Conservation (phyloP, 2,797 vertebrate species). For the Kryptopterus vitreolus region DNA sequence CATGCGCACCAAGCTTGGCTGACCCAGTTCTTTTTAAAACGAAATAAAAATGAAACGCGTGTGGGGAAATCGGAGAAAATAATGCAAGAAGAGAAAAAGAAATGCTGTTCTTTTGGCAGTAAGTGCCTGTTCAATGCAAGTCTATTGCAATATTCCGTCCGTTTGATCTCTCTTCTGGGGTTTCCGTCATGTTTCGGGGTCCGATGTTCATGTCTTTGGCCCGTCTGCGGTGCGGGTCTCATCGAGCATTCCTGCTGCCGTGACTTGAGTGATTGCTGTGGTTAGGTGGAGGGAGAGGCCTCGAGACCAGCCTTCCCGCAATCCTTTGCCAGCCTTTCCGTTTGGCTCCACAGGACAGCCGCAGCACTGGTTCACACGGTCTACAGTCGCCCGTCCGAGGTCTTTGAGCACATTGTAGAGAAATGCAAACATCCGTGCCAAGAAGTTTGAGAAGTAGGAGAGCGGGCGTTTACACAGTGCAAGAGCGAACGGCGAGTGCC, state of each 20-base stretch:
- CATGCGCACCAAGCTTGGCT: conserved; percentile 62
- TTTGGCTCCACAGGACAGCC: conserved; percentile 33
- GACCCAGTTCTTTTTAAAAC: conserved; percentile 70
- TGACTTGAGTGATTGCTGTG: conserved; percentile 39
- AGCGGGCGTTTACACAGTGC: conserved; percentile 7
- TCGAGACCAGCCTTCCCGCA: conserved; percentile 31
- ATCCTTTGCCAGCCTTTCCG: conserved; percentile 32
- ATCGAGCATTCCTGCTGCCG: conserved; percentile 30
- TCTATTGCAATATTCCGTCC: not conserved
- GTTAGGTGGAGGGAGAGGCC: conserved; percentile 25
- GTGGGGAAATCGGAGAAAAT: conserved; percentile 24
- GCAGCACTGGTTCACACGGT: conserved; percentile 19
- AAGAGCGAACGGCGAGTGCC: not conserved
- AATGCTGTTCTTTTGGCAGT: not conserved
- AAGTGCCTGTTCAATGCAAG: not conserved
- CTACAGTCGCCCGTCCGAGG: conserved; percentile 30
- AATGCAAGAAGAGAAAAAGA: not conserved
- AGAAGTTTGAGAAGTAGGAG: conserved; percentile 3
- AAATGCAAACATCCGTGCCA: conserved; percentile 30
- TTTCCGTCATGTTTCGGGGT: conserved; percentile 20
- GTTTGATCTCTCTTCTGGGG: not conserved
- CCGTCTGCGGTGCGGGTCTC: conserved; percentile 11
- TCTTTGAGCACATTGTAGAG: conserved; percentile 25
- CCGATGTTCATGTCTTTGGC: conserved; percentile 18
- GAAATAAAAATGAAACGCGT: conserved; percentile 65